Evolutionary conservation across 2,888 invertebrate species (phyloP).

Genomic region (Campoplex capitator): DNA sequence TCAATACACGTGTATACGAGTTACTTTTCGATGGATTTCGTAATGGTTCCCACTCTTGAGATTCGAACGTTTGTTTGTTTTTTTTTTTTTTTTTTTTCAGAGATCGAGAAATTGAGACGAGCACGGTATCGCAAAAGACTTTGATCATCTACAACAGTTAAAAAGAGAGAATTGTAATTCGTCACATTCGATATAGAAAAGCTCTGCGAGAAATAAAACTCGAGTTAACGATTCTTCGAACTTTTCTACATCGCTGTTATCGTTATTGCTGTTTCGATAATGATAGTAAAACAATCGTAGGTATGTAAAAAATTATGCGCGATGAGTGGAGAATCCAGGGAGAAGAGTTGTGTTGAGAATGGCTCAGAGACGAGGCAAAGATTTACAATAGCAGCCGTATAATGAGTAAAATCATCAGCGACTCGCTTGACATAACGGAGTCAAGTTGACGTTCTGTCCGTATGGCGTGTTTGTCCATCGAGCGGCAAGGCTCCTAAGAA

Average conservation of each 20-base stretch:
- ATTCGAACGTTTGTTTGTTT: background rate
- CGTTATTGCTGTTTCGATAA: background rate
- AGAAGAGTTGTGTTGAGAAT: slow-evolving; percentile 1
- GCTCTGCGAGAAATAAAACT: no score
- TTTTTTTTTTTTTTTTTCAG: background rate
- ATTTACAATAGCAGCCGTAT: slow-evolving; percentile 69
- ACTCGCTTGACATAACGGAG: slow-evolving; percentile 78
- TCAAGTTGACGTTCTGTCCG: slow-evolving; percentile 51
- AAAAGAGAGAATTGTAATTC: no score
- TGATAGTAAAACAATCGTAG: background rate
- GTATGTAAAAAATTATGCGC: background rate
- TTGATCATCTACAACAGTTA: no score
- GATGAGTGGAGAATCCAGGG: background rate
- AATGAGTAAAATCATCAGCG: slow-evolving; percentile 79
- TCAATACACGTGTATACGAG: slow-evolving; percentile 8
- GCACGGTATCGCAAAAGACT: no score
- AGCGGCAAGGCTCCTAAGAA: slow-evolving; percentile 63
- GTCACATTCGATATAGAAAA: no score
- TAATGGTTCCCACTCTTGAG: background rate
- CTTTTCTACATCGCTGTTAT: background rate
- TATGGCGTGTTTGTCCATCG: slow-evolving; percentile 72
- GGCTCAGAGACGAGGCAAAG: slow-evolving; percentile 56
- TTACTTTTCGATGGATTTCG: background rate
- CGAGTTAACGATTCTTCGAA: no score
- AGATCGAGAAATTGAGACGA: background rate